Base-by-base conservation (phyloP, 2,888 invertebrate species). In the Lordiphosa fenestrarum region DNA sequence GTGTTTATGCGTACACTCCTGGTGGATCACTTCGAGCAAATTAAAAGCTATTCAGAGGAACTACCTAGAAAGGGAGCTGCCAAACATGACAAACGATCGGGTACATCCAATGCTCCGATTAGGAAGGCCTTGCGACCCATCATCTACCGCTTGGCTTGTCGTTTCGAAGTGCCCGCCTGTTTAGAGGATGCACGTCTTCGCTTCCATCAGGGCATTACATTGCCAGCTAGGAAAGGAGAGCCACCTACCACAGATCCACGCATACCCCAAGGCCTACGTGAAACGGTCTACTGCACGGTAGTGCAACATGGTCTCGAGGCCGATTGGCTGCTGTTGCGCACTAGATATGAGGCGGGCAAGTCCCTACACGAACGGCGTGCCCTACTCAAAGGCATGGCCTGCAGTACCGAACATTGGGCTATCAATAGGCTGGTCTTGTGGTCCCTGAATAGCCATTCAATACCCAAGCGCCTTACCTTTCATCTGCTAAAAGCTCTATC, bases 361-460 rank as follows among this genome's bases (percentile, higher is more conserved):
- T 12, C 39, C 3, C n/a, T 46, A 1, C 38, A 19, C 5, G 56
- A 61, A 21, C 44, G 37, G 15, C 9, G 39, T 1, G 10, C 48
- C 2, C 33, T 61, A 1, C 15, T 61, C 0, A 51, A 19, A 2
- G 37, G 40, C 6, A 21, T 61, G 41, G 41, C 47, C 35, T 61
- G 60, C 35, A 56, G 41, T 23, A 40, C 51, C 3, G 56, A 61
- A 23, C 21, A 46, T n/a, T 61, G 60, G 60, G 52, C 61, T 1
- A 15, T 61, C 9, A 13, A 19, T 4, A 56, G 38, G 23, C 9
- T 61, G 21, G 25, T 61, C 10, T 6, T 5, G 1, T 61, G 56
- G 56, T 5, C 51, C n/a, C 38, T 61, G 0, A 42, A 52, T 13
- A 23, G 2, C 10, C 6, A 12, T 3, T 25, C 25, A 38, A 41